These are phyloP conservation scores for Pterostichus niger DNA, from an alignment of 2,888 invertebrate species.

Conservation along the genomic window DNA sequence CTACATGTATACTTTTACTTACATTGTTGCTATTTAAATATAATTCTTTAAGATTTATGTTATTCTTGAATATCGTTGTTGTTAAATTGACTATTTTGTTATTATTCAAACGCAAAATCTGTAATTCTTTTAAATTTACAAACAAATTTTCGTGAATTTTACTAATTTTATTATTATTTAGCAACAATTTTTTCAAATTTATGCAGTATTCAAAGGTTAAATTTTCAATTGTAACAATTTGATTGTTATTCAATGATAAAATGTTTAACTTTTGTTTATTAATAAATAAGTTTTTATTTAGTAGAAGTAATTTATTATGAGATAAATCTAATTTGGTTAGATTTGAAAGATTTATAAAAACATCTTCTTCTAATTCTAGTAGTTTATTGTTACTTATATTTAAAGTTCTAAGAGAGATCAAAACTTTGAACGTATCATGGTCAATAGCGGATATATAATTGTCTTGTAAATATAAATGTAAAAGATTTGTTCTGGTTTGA, in stretches of 20 bases:
- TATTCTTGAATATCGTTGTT: background rate
- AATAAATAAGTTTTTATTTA: background rate
- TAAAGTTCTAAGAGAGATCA: slow-evolving; percentile 8
- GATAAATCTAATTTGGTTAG: slow-evolving; percentile 83
- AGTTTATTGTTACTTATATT: slow-evolving; percentile 71
- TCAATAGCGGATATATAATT: slow-evolving; percentile 11
- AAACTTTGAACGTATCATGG: background rate
- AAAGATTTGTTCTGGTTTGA: background rate
- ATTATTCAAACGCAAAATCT: background rate
- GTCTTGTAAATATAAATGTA: slow-evolving; percentile 44
- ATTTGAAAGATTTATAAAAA: slow-evolving; percentile 82
- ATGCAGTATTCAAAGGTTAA: too few relatives aligned
- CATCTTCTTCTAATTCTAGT: slow-evolving; percentile 72
- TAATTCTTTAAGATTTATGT: background rate
- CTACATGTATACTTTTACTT: background rate
- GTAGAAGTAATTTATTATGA: slow-evolving; percentile 80
- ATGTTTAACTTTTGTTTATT: background rate
- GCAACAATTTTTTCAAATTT: too few relatives aligned
- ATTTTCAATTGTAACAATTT: too few relatives aligned
- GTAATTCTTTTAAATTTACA: background rate
- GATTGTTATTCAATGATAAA: too few relatives aligned
- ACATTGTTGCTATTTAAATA: slow-evolving; percentile 3
- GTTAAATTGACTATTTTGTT: background rate
- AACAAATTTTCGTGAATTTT: background rate
- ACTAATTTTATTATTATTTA: slow-evolving; percentile 1